A percentile compares a stretch with the other conserved stretches of the same genome.
Conservation (phyloP, 2,888 invertebrate genomes). For the Hyposoter didymator region DNA sequence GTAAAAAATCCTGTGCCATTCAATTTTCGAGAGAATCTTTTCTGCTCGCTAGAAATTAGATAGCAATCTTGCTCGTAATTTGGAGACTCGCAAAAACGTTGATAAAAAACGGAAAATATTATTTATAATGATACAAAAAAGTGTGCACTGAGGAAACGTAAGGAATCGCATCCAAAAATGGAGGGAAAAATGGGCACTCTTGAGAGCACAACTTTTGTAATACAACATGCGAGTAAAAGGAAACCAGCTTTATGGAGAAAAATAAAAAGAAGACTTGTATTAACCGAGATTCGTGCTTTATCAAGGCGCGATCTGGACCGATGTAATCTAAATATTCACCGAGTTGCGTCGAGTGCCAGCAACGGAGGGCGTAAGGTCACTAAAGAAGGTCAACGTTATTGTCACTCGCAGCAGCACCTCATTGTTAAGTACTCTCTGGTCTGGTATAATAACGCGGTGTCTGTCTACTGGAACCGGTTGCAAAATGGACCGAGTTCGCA, state of each 20-base stretch:
- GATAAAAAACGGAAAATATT: not conserved
- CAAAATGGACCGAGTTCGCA: slow-evolving; percentile 67
- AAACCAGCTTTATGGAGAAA: slow-evolving; percentile 42
- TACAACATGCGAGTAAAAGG: slow-evolving; percentile 44
- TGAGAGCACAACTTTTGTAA: slow-evolving; percentile 1
- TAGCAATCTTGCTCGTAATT: no score
- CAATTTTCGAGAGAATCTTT: not conserved
- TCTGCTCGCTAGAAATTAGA: not conserved
- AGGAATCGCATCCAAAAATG: slow-evolving; percentile 8
- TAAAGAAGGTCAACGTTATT: slow-evolving; percentile 60
- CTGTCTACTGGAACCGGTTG: slow-evolving; percentile 63
- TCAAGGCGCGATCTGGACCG: slow-evolving; percentile 57
- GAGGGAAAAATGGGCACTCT: not conserved
- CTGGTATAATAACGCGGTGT: slow-evolving; percentile 8
- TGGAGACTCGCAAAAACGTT: not conserved
- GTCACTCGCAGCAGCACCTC: slow-evolving; percentile 60
- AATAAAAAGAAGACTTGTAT: not conserved
- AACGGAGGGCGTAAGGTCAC: slow-evolving; percentile 35
- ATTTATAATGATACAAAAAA: not conserved
- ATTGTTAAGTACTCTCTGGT: slow-evolving; percentile 41
- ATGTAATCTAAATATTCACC: slow-evolving; percentile 60
- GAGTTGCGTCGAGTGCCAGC: slow-evolving; percentile 11
- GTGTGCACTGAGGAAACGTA: not conserved
- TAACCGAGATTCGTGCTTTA: slow-evolving; percentile 36
- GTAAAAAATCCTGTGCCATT: not conserved